A percentile compares a stretch with the other conserved stretches of the same genome.
Evolutionary conservation across 1,140 invertebrate species (phyloP).

Genomic region (Andrena cerasifolii): DNA sequence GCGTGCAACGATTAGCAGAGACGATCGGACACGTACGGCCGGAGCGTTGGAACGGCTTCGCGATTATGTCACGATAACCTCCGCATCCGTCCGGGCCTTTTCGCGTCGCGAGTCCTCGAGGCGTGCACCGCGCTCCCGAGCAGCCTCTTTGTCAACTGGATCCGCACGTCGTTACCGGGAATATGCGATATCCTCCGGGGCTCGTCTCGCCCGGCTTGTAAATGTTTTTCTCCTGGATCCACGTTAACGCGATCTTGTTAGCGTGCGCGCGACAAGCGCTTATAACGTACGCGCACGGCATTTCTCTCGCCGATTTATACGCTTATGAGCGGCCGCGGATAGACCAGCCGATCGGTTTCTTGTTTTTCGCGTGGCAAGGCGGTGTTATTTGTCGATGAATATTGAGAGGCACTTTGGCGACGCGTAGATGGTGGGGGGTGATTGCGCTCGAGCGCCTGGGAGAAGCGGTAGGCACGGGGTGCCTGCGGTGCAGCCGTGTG

Average conservation of each 20-base stretch:
- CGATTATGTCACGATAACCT: slow-evolving; percentile 12
- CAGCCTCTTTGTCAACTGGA: slow-evolving; percentile 31
- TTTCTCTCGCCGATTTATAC: slow-evolving; percentile 40
- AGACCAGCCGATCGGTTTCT: not conserved
- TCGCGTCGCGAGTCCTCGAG: not conserved
- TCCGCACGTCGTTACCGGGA: slow-evolving; percentile 32
- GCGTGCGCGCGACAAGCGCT: slow-evolving; percentile 22
- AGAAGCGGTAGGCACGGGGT: too few species aligned
- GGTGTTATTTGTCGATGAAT: not conserved
- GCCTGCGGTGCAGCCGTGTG: too few species aligned
- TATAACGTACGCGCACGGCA: slow-evolving; percentile 20
- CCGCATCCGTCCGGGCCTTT: not conserved
- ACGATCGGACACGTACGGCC: not conserved
- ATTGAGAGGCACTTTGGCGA: slow-evolving; percentile 16
- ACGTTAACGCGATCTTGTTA: slow-evolving; percentile 46
- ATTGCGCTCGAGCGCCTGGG: not conserved
- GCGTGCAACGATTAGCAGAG: not conserved
- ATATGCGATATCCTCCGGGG: slow-evolving; percentile 31
- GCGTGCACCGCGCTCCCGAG: not conserved
- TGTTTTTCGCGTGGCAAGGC: not conserved
- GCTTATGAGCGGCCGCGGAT: slow-evolving; percentile 5
- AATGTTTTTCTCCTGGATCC: slow-evolving; percentile 17
- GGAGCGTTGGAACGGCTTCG: not conserved
- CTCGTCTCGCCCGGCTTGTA: not conserved
- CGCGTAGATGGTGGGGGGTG: too few species aligned